Evolutionary conservation across 2,888 invertebrate species (phyloP), one percentile per base, ranked within the genome.

Genomic region (Parochlus steinenii): DNA sequence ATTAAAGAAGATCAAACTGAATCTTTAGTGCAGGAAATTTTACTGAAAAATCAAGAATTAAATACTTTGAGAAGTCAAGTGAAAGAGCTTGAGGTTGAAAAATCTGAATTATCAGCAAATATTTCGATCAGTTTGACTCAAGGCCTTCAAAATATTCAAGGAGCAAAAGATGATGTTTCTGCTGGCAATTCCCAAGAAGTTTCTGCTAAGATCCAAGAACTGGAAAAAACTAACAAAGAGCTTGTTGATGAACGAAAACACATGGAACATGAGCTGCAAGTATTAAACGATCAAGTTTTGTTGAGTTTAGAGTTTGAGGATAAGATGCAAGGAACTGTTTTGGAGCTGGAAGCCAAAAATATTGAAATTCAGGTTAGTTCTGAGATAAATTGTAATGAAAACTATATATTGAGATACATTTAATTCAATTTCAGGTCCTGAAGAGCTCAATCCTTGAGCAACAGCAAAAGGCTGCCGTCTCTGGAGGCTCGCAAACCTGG

Each of bases 1-100:
- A 58, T 60, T 46, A 49, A 53, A 11, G 62, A 61, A 46, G 56
- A 62, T 41, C 47, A 52, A 33, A 50, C 55, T 5, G 54, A 59
- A 37, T 52, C 55, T 18, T 42, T 60, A 14, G 55, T 55, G 10
- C 45, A 58, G 3, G 58, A 55, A 44, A 53, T 56, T 40, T 40
- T 54, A 1, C 49, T 49, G 17, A 53, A 58, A 42, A 52, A 60
- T 16, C 55, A 61, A 41, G 61, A 61, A 42, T 48, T 62, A 12
- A 59, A 60, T 36, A 37, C 46, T 39, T 44, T 64, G 28, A 58
- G 54, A 40, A 48, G 49, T 39, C 60, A 63, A 46, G 47, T 61
- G 3, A 52, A 58, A 25, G 60, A 63, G 11, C 43, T 62, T 20
- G 58, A 64, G 42, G 53, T 51, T 20, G 57, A 57, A 23, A 56